Percentiles rank a stretch among this genome's conserved stretches.
Conservation (phyloP, 2,113 vertebrate species). For the Brachionichthys hirsutus region DNA sequence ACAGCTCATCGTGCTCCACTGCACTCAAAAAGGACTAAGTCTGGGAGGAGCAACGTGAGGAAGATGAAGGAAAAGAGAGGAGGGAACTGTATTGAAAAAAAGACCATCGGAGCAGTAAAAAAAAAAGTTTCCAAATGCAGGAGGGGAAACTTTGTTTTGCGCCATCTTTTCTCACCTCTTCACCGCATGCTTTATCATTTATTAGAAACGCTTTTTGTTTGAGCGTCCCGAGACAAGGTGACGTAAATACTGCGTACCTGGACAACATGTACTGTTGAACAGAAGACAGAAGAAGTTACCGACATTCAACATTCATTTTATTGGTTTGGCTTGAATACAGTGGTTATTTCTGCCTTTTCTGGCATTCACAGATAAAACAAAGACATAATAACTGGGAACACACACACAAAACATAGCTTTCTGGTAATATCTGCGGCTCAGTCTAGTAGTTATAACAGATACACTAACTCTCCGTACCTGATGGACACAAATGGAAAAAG, state of each 20-base stretch:
- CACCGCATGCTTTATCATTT: neutral
- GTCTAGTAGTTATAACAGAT: slow-evolving; percentile 79
- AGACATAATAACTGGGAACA: slow-evolving; percentile 71
- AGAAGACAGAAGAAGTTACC: slow-evolving; percentile 17
- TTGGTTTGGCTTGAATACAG: slow-evolving; percentile 83
- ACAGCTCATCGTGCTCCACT: slow-evolving; percentile 62
- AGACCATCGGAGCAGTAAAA: slow-evolving; percentile 16
- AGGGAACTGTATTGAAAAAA: slow-evolving; percentile 26
- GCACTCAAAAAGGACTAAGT: slow-evolving; percentile 65
- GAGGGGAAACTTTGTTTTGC: slow-evolving; percentile 38
- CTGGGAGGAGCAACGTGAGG: slow-evolving; percentile 31
- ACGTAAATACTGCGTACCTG: too few species aligned
- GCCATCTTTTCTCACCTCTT: slow-evolving; percentile 13
- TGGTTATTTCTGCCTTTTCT: slow-evolving; percentile 78
- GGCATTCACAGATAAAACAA: slow-evolving; percentile 77
- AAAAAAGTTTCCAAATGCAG: slow-evolving; percentile 33
- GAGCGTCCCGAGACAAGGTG: too few species aligned
- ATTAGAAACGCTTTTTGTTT: too few species aligned
- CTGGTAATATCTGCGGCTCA: slow-evolving; percentile 80
- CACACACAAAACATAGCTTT: slow-evolving; percentile 78
- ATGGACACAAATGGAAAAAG: slow-evolving; percentile 63
- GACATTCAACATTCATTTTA: slow-evolving; percentile 79
- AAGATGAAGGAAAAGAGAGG: slow-evolving; percentile 16
- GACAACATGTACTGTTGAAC: neutral
- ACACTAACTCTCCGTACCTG: slow-evolving; percentile 70